Conservation (phyloP, 2,888 invertebrate genomes). For the Megalurothrips usitatus region DNA sequence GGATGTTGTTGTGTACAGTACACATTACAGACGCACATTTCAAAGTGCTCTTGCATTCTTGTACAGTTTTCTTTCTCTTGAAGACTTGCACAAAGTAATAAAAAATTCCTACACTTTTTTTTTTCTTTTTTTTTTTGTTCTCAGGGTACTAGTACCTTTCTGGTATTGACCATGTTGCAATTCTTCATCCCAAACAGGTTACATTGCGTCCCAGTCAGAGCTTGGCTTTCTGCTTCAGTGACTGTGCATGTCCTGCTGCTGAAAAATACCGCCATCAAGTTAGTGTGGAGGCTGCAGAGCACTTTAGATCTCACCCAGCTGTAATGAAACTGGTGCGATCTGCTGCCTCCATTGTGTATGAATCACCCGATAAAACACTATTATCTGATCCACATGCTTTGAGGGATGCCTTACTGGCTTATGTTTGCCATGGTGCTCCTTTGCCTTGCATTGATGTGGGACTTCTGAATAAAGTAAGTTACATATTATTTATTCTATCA, state of each 20-base stretch:
- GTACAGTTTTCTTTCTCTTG: constrained; percentile 64
- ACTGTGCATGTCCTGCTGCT: constrained; percentile 73
- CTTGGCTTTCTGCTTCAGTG: constrained; percentile 77
- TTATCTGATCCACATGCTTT: constrained; percentile 64
- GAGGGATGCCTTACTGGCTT: constrained; percentile 75
- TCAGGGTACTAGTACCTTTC: not conserved
- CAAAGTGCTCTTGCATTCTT: constrained; percentile 82
- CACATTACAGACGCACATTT: constrained; percentile 81
- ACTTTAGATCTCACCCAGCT: constrained; percentile 68
- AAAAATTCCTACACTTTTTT: not conserved
- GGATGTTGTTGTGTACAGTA: constrained; percentile 69
- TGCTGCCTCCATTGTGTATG: constrained; percentile 61
- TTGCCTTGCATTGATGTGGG: constrained; percentile 65
- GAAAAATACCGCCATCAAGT: constrained; percentile 53
- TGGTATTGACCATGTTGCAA: constrained; percentile 27
- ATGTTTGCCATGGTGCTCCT: constrained; percentile 77
- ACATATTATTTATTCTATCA: not conserved
- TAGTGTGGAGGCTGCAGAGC: constrained; percentile 55
- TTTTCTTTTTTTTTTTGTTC: not conserved
- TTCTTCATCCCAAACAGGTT: constrained; percentile 45
- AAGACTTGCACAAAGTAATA: constrained; percentile 50
- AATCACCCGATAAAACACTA: constrained; percentile 57
- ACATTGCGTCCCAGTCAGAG: constrained; percentile 71
- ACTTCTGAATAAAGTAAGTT: constrained; percentile 35
- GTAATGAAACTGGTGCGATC: constrained; percentile 65